Evolutionary conservation across 2,888 invertebrate genomes (phyloP), one percentile per base, ranked within the genome.

Genomic region (Chymomyza caudatula): DNA sequence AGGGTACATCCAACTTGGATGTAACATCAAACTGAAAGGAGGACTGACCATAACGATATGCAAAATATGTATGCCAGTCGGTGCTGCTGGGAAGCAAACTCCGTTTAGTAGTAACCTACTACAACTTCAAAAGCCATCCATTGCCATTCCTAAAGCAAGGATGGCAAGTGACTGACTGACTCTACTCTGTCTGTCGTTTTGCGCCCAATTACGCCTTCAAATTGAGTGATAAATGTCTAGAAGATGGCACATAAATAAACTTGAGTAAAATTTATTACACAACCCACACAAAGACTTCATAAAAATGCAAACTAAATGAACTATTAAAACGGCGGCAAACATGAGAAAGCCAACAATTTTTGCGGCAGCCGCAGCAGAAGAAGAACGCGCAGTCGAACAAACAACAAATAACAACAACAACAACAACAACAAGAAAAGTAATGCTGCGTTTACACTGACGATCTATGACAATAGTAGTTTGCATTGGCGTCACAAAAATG

Each of bases 251-350:
- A 86, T 82, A 83, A 83, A 83, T 83, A 83, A 87, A 76, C 81
- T 73, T 77, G 70, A 84, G 82, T 87, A 84, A 87, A 83, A 83
- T 83, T 83, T 83, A 83, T 83, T 86, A 86, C 82, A 76, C 86
- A 81, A 86, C 87, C 85, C 86, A 87, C 87, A 87, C 85, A 87
- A 87, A 87, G 87, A 83, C 82, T 83, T 86, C 87, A 83, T 83
- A 83, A 83, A 83, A 83, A 83, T 87, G 82, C 82, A 76, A 83
- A 83, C 86, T 86, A 83, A 83, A 83, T 83, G 87, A 84, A 87
- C 82, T 83, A 87, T 83, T 83, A 84, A 83, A 71, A 65, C 79
- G 79, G 76, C 81, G 81, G 85, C 82, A 71, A 87, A 83, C 82
- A 80, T 84, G 81, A 76, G 78, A 86, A 73, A 62, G 23, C 23